phyloP scores from a whole-genome alignment of 2,888 invertebrate genomes.

The Mesoligia furuncula region DNA sequence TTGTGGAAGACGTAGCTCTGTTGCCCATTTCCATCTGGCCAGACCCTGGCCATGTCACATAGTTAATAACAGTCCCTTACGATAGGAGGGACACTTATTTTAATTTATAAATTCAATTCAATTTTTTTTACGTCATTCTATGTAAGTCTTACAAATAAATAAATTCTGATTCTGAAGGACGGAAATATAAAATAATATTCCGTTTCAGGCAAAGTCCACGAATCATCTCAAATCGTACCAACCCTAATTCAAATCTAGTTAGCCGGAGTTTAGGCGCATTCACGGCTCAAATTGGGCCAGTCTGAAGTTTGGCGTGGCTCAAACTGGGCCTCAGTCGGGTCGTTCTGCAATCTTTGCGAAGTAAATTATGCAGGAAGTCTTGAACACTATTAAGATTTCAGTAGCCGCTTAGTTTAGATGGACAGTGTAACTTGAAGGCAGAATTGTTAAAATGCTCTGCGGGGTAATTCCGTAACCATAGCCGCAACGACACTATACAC shows the following conservation, averaged over 20 bases:
- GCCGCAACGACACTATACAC: no score
- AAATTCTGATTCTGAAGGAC: background rate
- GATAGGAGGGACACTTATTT: no score
- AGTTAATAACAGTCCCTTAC: no score
- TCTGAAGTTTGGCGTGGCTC: background rate
- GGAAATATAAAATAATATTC: background rate
- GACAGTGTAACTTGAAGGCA: background rate
- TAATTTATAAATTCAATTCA: no score
- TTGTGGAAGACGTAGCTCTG: no score
- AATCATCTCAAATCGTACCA: background rate
- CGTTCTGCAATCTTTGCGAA: constrained; percentile 1
- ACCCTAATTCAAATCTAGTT: constrained; percentile 3
- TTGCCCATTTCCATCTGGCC: no score
- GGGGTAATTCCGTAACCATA: background rate
- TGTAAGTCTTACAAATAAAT: no score
- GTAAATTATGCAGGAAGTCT: constrained; percentile 55
- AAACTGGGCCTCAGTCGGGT: background rate
- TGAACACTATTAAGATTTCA: constrained; percentile 39
- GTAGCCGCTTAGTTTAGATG: background rate
- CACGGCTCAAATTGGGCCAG: background rate
- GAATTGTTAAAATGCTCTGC: background rate
- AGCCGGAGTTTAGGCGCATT: background rate
- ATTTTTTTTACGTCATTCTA: no score
- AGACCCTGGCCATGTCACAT: no score
- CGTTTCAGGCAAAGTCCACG: background rate